Conservation (phyloP, 2,888 invertebrate genomes). For the Vandiemenella viatica region DNA sequence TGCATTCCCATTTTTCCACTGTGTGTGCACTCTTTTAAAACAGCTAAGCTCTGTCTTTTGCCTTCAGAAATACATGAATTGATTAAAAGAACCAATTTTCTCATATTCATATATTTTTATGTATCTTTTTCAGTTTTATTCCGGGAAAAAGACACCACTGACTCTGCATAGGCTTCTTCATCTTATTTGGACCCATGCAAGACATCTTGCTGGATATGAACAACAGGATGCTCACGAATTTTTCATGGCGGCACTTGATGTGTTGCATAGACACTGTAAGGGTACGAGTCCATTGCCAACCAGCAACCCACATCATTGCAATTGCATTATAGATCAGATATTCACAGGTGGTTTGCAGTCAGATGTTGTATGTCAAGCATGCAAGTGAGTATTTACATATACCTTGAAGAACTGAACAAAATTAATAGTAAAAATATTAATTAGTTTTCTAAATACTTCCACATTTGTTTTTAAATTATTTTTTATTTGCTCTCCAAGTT, state of each 20-base stretch:
- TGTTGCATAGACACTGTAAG: slow-evolving; percentile 68
- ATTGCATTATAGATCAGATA: slow-evolving; percentile 93
- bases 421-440: too few species aligned
- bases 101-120: too few species aligned
- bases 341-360: slow-evolving; percentile 93
- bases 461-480: too few species aligned
- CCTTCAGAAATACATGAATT: too few species aligned
- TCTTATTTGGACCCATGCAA: slow-evolving; percentile 92
- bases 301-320: slow-evolving; percentile 46
- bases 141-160: slow-evolving; percentile 73
- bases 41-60: too few species aligned
- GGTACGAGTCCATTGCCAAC: slow-evolving; percentile 14
- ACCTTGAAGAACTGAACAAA: too few species aligned
- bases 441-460: too few species aligned
- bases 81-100: too few species aligned
- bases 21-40: slow-evolving; percentile 7
- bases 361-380: slow-evolving; percentile 89
- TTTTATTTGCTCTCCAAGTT: too few species aligned
- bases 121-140: slow-evolving; percentile 88
- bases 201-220: slow-evolving; percentile 86
- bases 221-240: slow-evolving; percentile 99
- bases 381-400: slow-evolving; percentile 45
- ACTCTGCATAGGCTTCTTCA: slow-evolving; percentile 80
- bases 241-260: slow-evolving; percentile 87
- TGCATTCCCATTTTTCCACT: too few species aligned